Evolutionary conservation across 2,888 invertebrate species (phyloP).

Genomic region (Psococerastis gibbosa): DNA sequence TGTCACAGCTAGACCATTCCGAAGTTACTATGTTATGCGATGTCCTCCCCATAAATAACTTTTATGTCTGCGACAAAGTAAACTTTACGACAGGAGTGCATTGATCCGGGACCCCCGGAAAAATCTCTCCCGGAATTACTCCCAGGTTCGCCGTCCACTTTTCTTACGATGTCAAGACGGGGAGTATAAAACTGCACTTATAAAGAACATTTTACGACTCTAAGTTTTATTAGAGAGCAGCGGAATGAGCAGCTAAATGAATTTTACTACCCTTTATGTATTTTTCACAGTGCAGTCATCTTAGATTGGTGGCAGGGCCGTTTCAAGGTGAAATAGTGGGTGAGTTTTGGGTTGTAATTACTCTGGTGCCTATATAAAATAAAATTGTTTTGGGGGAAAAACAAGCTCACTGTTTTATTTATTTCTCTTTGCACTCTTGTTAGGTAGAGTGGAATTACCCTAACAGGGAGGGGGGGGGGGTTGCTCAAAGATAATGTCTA

Average conservation of each 20-base stretch:
- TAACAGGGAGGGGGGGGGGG: no score
- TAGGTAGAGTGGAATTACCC: no score
- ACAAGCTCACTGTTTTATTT: no score
- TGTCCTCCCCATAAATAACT: slow-evolving; percentile 7
- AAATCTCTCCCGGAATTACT: not conserved
- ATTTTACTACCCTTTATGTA: slow-evolving; percentile 7
- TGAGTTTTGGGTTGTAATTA: no score
- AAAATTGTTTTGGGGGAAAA: no score
- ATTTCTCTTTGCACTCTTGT: no score
- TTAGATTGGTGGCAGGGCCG: no score
- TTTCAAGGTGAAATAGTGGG: no score
- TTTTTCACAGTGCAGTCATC: slow-evolving; percentile 4
- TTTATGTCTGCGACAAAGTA: slow-evolving; percentile 10
- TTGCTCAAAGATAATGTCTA: no score
- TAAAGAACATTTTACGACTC: slow-evolving; percentile 8
- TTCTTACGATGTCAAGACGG: not conserved
- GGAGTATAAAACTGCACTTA: slow-evolving; percentile 8
- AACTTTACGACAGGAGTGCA: slow-evolving; percentile 6
- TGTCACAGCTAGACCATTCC: not conserved
- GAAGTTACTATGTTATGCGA: not conserved
- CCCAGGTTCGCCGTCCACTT: not conserved
- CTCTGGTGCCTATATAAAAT: no score
- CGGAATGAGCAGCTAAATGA: slow-evolving; percentile 10
- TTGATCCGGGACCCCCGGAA: slow-evolving; percentile 1
- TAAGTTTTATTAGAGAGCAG: slow-evolving; percentile 9